These are phyloP conservation scores for Tipula unca DNA, from an alignment of 2,888 invertebrate genomes.

Conservation along the genomic window DNA sequence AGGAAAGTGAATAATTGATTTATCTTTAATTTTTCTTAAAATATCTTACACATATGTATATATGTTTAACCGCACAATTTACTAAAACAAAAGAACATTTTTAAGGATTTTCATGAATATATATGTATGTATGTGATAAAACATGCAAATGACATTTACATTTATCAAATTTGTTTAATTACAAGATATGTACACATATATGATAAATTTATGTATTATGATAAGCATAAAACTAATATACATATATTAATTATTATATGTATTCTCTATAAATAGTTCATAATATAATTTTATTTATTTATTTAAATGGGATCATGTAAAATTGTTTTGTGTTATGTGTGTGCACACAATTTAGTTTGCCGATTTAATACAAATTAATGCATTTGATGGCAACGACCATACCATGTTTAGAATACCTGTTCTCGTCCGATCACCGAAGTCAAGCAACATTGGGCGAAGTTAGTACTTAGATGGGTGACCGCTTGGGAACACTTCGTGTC, in stretches of 20 bases:
- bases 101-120: background rate
- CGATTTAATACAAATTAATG: background rate
- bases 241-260: background rate
- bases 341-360: background rate
- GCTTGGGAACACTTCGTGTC: too few species aligned
- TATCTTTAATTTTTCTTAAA: background rate
- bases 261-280: background rate
- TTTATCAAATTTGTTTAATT: background rate
- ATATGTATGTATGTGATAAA: background rate
- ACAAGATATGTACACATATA: background rate
- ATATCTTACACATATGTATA: too few species aligned
- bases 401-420: too few species aligned
- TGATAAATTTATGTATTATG: background rate
- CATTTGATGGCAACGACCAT: too few species aligned
- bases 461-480: too few species aligned
- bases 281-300: background rate
- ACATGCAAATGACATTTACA: background rate
- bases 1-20: background rate
- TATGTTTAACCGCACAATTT: background rate
- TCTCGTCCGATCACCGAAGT: too few species aligned
- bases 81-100: background rate
- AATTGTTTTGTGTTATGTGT: background rate
- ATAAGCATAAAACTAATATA: background rate
- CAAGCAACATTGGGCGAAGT: too few species aligned
- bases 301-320: background rate